Evolutionary conservation across 1,140 invertebrate genomes (phyloP).

Genomic region (Kradibia gibbosae): DNA sequence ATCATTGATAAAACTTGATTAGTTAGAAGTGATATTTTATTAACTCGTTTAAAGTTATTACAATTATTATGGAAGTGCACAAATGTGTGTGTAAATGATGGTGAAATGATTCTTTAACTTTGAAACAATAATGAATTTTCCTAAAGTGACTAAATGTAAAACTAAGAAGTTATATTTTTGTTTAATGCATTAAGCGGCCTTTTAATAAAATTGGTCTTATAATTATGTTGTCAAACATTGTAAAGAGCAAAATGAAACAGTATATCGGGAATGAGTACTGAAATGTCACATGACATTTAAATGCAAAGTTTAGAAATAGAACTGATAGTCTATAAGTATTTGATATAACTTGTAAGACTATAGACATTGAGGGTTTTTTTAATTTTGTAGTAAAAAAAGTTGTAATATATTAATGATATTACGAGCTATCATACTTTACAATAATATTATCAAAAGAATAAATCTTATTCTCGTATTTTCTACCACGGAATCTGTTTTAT

Average conservation of each 20-base stretch:
- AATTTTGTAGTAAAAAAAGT: slow-evolving; percentile 35
- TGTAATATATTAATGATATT: slow-evolving; percentile 45
- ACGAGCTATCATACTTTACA: slow-evolving; percentile 25
- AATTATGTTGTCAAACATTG: slow-evolving; percentile 8
- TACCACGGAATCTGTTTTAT: slow-evolving; percentile 2
- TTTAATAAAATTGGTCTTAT: slow-evolving; percentile 18
- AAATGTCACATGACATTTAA: slow-evolving; percentile 8
- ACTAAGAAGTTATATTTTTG: not conserved
- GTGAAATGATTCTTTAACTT: slow-evolving; percentile 42
- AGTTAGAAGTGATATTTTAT: slow-evolving; percentile 29
- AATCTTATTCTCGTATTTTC: slow-evolving; percentile 38
- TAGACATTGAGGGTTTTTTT: slow-evolving; percentile 41
- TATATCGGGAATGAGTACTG: not conserved
- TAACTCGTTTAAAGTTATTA: slow-evolving; percentile 9
- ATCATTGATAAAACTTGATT: slow-evolving; percentile 1
- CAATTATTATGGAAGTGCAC: slow-evolving; percentile 24
- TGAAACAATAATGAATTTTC: slow-evolving; percentile 31
- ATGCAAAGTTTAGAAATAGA: slow-evolving; percentile 19
- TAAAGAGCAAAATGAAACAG: not conserved
- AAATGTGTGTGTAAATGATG: slow-evolving; percentile 19
- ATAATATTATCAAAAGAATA: slow-evolving; percentile 44
- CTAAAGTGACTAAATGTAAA: slow-evolving; percentile 20
- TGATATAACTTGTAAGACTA: slow-evolving; percentile 32
- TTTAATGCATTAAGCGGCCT: slow-evolving; percentile 26
- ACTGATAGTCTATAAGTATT: slow-evolving; percentile 28